Percentiles rank a stretch among this genome's conserved stretches.
Conservation (phyloP, 1,140 invertebrate genomes). For the Hypothenemus hampei region DNA sequence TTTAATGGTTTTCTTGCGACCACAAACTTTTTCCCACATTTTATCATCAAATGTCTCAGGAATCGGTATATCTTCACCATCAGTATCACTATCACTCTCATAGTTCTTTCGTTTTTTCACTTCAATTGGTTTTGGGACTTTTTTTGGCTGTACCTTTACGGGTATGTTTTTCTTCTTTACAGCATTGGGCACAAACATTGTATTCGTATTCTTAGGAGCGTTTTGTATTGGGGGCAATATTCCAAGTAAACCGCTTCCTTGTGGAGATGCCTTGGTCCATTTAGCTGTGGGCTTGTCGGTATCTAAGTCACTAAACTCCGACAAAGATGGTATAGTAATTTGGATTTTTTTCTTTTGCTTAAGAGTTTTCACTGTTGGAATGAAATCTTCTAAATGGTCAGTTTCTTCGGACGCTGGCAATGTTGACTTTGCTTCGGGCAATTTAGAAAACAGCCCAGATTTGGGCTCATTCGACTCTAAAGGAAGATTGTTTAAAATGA, state of each 20-base stretch:
- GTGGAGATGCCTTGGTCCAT: conserved; percentile 28
- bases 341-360: conserved; percentile 36
- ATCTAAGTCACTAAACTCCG: conserved; percentile 33
- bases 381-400: conserved; percentile 38
- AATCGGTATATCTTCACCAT: conserved; percentile 37
- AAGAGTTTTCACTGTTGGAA: conserved; percentile 33
- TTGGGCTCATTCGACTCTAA: background rate
- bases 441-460: conserved; percentile 2
- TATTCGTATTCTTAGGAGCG: conserved; percentile 28
- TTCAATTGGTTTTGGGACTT: background rate
- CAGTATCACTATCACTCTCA: conserved; percentile 33
- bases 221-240: conserved; percentile 38
- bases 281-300: conserved; percentile 31
- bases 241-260: conserved; percentile 30
- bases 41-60: conserved; percentile 42
- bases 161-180: conserved; percentile 16
- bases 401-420: conserved; percentile 20
- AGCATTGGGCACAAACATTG: conserved; percentile 34
- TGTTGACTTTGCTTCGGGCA: conserved; percentile 12
- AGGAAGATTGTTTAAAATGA: background rate
- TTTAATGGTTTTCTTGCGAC: conserved; percentile 27
- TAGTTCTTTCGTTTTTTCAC: background rate
- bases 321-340: conserved; percentile 38
- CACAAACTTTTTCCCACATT: conserved; percentile 42
- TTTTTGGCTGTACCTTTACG: background rate